These are phyloP conservation scores for Mormyrus lacerda DNA, from an alignment of 2,113 vertebrate genomes.

Conservation along the genomic window DNA sequence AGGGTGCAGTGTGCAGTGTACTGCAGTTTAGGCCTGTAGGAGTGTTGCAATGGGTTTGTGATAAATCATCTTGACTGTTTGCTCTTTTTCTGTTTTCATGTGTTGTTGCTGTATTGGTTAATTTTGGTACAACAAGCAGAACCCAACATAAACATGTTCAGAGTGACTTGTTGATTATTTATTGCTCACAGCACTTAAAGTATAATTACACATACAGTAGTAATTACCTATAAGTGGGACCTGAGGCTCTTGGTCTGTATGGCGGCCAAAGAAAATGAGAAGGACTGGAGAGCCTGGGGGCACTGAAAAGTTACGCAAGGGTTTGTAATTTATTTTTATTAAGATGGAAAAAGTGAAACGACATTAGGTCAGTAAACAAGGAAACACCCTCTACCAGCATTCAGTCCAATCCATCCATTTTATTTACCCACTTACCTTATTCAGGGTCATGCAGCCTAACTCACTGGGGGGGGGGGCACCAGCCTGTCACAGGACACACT, in stretches of 20 bases:
- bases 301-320: background rate
- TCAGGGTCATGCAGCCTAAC: background rate
- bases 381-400: background rate
- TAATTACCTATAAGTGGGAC: background rate
- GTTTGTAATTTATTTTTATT: background rate
- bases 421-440: too few species aligned
- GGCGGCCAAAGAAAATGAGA: background rate
- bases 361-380: background rate
- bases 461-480: too few species aligned
- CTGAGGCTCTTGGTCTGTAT: background rate
- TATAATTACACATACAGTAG: background rate
- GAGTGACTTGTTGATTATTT: background rate
- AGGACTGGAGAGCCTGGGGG: background rate
- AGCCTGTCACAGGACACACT: too few species aligned
- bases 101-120: background rate
- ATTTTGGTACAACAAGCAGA: background rate
- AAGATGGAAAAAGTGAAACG: background rate
- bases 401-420: background rate
- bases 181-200: background rate
- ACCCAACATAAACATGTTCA: background rate
- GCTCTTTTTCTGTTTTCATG: background rate
- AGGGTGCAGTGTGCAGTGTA: background rate
- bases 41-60: background rate
- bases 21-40: background rate
- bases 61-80: background rate